phyloP scores from a whole-genome alignment of 2,113 vertebrate species.

The Brachionichthys hirsutus region DNA sequence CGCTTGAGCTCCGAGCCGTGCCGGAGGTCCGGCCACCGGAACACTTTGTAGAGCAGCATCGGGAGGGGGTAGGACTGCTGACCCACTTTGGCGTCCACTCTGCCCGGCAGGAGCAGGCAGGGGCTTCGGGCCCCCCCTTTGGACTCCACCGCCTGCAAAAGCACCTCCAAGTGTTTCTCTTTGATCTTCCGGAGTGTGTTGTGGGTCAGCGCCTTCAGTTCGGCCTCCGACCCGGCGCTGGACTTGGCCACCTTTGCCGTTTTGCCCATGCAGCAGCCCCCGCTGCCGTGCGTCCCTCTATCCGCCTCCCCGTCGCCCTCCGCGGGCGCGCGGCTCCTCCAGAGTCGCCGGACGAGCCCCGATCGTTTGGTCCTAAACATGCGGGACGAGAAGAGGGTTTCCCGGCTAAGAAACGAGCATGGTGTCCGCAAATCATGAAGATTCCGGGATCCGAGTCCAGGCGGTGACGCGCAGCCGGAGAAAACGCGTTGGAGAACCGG shows the following conservation, averaged over 20 bases:
- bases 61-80: conserved; percentile 89
- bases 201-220: conserved; percentile 92
- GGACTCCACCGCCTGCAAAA: conserved; percentile 93
- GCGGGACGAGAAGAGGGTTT: conserved; percentile 89
- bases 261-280: conserved; percentile 90
- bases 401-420: conserved; percentile 96
- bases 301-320: conserved; percentile 89
- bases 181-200: conserved; percentile 91
- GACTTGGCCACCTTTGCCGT: conserved; percentile 80
- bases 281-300: conserved; percentile 81
- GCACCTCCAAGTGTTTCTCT: conserved; percentile 92
- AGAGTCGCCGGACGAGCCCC: conserved; percentile 96
- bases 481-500: conserved; percentile 72
- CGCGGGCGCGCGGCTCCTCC: conserved; percentile 93
- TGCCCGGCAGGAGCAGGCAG: conserved; percentile 88
- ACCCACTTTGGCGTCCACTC: conserved; percentile 87
- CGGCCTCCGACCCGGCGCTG: conserved; percentile 84
- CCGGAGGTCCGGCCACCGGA: conserved; percentile 96
- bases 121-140: conserved; percentile 88
- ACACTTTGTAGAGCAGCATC: conserved; percentile 93
- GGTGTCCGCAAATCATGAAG: conserved; percentile 98
- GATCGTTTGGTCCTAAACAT: conserved; percentile 99
- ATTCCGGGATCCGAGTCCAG: conserved; percentile 89
- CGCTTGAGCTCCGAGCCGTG: conserved; percentile 94
- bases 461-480: conserved; percentile 84